Evolutionary conservation across 2,797 vertebrate genomes (phyloP).

Genomic region (Bryconaethiops microstoma): DNA sequence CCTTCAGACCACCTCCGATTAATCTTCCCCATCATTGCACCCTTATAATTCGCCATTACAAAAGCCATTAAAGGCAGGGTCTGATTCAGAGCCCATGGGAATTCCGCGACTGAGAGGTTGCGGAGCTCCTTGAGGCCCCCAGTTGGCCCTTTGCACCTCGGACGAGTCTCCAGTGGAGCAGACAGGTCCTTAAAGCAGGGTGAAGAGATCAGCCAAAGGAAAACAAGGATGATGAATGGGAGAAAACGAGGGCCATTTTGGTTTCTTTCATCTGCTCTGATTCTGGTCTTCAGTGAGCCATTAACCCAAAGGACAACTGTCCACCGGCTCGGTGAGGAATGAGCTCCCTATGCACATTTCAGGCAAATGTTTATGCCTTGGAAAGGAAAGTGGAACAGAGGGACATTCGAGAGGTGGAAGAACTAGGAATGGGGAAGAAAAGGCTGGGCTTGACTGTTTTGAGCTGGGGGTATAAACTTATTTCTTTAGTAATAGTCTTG

Average conservation of each 20-base stretch:
- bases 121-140: constrained; percentile 63
- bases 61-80: constrained; percentile 81
- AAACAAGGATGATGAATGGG: constrained; percentile 85
- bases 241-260: constrained; percentile 74
- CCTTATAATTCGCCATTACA: constrained; percentile 87
- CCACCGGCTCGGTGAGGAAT: constrained; percentile 77
- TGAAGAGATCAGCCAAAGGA: constrained; percentile 81
- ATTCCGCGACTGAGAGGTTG: constrained; percentile 58
- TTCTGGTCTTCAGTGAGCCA: constrained; percentile 79
- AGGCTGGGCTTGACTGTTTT: constrained; percentile 27
- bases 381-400: constrained; percentile 60
- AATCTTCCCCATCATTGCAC: constrained; percentile 85
- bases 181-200: constrained; percentile 83
- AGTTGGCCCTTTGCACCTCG: constrained; percentile 74
- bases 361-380: constrained; percentile 70
- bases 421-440: constrained; percentile 15
- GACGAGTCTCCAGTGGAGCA: constrained; percentile 74
- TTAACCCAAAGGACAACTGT: constrained; percentile 83
- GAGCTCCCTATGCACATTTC: constrained; percentile 69
- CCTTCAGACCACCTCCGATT: constrained; percentile 81
- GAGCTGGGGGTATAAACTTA: constrained; percentile 43
- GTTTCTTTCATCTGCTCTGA: constrained; percentile 83
- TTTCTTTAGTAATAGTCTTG: constrained; percentile 50
- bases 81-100: constrained; percentile 73
- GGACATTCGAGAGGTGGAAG: constrained; percentile 50